Conservation (phyloP, 2,113 vertebrate species). For the Pseudorasbora parva region DNA sequence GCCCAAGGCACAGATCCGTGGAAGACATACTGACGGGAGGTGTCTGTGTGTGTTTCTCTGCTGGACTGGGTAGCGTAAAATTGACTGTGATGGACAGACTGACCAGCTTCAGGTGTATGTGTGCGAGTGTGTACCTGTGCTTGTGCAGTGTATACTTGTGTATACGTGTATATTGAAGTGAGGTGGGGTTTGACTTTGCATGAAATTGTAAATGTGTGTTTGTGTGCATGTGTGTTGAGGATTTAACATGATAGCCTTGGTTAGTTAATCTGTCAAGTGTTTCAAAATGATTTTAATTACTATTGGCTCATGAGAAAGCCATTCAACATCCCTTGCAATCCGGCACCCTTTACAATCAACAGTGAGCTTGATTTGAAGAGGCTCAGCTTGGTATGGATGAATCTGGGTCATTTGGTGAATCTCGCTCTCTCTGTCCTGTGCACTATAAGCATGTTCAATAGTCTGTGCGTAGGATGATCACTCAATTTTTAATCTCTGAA, state of each 20-base stretch:
- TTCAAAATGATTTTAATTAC: slow-evolving; percentile 6
- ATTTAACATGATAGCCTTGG: neutral
- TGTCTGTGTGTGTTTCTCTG: slow-evolving; percentile 18
- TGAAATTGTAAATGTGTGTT: neutral
- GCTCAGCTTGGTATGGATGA: neutral
- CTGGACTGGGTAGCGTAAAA: slow-evolving; percentile 15
- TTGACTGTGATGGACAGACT: slow-evolving; percentile 13
- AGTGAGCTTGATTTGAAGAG: slow-evolving; percentile 16
- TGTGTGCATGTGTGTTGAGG: neutral
- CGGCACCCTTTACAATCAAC: neutral
- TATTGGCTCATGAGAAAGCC: neutral
- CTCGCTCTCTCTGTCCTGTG: neutral
- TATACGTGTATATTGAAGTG: too few species aligned
- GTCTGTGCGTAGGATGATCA: slow-evolving; percentile 32
- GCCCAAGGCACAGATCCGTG: slow-evolving; percentile 33
- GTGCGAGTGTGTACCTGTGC: slow-evolving; percentile 5
- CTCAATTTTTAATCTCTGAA: slow-evolving; percentile 43
- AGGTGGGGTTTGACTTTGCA: neutral
- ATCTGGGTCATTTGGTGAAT: slow-evolving; percentile 24
- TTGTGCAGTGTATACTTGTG: neutral
- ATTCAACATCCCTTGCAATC: slow-evolving; percentile 9
- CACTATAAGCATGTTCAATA: slow-evolving; percentile 20
- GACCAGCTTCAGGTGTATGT: neutral
- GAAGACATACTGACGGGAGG: slow-evolving; percentile 43
- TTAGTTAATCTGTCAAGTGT: neutral